Evolutionary conservation across 1,140 invertebrate genomes (phyloP).

Genomic region (Halesus radiatus): DNA sequence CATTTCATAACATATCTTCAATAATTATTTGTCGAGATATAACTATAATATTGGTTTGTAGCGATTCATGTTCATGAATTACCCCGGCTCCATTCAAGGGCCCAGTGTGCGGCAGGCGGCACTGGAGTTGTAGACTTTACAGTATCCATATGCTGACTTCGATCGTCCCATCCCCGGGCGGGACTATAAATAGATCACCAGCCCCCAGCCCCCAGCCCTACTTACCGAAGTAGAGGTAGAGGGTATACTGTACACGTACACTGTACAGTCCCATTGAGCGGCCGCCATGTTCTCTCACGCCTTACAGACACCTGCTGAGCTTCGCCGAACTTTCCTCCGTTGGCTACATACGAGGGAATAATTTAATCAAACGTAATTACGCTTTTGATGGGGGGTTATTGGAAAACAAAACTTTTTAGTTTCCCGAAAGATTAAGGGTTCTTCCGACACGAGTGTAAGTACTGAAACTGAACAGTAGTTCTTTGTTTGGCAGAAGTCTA

Average conservation of each 20-base stretch:
- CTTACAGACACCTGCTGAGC: slow-evolving; percentile 28
- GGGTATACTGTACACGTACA: too few species aligned
- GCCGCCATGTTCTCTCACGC: slow-evolving; percentile 16
- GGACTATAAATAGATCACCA: slow-evolving; percentile 50
- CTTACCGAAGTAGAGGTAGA: too few species aligned
- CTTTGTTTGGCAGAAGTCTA: neutral
- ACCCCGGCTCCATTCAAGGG: neutral
- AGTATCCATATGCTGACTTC: slow-evolving; percentile 21
- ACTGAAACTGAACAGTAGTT: too few species aligned
- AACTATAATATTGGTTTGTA: neutral
- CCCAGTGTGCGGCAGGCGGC: neutral
- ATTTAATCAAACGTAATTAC: too few species aligned
- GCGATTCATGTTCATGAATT: slow-evolving; percentile 9
- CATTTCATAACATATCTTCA: too few species aligned
- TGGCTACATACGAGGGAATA: too few species aligned
- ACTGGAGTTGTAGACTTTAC: slow-evolving; percentile 2
- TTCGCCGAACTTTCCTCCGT: neutral
- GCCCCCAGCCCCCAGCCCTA: neutral
- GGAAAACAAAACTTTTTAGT: too few species aligned
- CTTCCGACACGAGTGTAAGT: neutral
- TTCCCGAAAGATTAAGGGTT: too few species aligned
- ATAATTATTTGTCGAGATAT: neutral
- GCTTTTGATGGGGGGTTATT: too few species aligned
- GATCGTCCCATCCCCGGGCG: slow-evolving; percentile 46
- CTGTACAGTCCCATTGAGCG: slow-evolving; percentile 51